These are phyloP conservation scores for Oreochromis tanganicae DNA, from an alignment of 2,113 vertebrate genomes.

Conservation along the genomic window DNA sequence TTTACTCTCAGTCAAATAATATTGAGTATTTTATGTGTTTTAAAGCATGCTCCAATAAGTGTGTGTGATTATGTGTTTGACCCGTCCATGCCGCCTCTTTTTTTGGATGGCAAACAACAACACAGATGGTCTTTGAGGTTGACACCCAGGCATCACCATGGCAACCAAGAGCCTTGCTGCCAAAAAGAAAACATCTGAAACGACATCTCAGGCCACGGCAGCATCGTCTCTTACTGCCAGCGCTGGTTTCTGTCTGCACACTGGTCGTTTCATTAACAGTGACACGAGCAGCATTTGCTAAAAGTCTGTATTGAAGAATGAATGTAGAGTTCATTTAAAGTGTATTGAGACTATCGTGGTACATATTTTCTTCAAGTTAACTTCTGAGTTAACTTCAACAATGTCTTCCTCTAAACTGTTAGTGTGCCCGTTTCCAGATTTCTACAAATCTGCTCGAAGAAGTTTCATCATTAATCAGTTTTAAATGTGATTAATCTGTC, in stretches of 20 bases:
- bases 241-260: neutral
- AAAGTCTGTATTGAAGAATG: neutral
- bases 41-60: neutral
- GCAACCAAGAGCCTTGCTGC: constrained; percentile 17
- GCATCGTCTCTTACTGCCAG: neutral
- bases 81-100: neutral
- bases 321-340: fast-evolving
- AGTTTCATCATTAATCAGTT: neutral
- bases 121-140: constrained; percentile 64
- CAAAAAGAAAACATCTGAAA: constrained; percentile 40
- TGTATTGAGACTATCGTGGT: neutral
- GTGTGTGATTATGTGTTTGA: neutral
- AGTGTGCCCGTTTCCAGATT: fast-evolving
- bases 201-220: neutral
- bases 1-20: neutral
- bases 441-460: neutral
- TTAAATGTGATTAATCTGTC: neutral
- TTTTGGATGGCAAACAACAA: constrained; percentile 46
- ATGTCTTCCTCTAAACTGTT: neutral
- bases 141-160: constrained; percentile 48
- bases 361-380: neutral
- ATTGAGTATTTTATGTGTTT: fast-evolving
- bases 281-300: neutral
- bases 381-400: fast-evolving
- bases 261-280: neutral